Base-by-base conservation (phyloP, 1,140 invertebrate genomes). In the Papilio dardanus region DNA sequence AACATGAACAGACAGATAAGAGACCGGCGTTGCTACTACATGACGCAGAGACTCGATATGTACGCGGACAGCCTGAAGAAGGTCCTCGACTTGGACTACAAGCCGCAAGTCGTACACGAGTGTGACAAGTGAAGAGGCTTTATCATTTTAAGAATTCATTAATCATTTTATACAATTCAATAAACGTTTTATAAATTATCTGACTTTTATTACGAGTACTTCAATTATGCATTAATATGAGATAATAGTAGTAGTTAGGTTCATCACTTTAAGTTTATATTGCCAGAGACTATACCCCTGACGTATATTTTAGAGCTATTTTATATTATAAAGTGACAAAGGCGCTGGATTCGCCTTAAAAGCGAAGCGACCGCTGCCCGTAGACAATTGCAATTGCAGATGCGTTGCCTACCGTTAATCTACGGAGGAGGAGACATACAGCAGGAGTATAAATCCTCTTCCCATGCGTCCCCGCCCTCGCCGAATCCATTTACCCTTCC, bases 1-100 rank as follows among this genome's bases (percentile, higher is more conserved):
- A 99, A 99, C 94, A 88, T 99, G 71, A 99, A 98, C 91, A 95
- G 99, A 46, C 99, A 99, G 94, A 95, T 97, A 0, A 98, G 97
- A 89, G 99, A 99, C 87, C 94, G 96, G 76, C 99, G 98, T 97
- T 97, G 97, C 81, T 99, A 99, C 90, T 96, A 96, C 95, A 99
- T 99, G 98, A 99, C 99, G 0, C 98, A 99, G 88, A 94, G 99
- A 71, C 90, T 99, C 68, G 97, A 98, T 21, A 94, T 99, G 89
- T 99, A 99, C 91, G 97, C 97, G 0, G 94, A 97, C 42, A 92
- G 90, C 35, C 81, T 93, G 0, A 89, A 84, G 66, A 87, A 83
- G 46, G 91, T 92, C 6, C 68, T 91, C 28, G 90, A 93, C 12
- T 71, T 92, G 67, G 89, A 93, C 7, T 93, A 83, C 78, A 89